Percentiles rank a stretch among this genome's conserved stretches.
Evolutionary conservation across 2,113 vertebrate genomes (phyloP).

Genomic region (Pyrgilauda ruficollis): DNA sequence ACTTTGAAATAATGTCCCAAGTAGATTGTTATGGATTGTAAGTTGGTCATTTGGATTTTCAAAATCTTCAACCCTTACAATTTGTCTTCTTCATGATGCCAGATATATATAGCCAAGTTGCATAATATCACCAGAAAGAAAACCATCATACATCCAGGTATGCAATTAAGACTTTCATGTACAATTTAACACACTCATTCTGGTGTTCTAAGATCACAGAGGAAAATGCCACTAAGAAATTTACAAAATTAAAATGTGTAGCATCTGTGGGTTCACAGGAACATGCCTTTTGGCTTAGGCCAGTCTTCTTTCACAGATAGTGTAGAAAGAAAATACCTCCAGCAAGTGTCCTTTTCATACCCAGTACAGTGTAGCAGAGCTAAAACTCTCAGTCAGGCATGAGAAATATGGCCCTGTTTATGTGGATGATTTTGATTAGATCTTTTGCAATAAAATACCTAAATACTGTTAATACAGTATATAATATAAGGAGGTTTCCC

Average conservation of each 20-base stretch:
- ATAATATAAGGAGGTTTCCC: background rate
- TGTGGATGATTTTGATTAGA: background rate
- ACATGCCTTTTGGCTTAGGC: background rate
- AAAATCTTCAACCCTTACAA: background rate
- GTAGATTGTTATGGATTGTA: background rate
- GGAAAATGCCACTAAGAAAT: background rate
- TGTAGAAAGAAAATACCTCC: background rate
- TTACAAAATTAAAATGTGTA: background rate
- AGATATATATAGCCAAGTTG: background rate
- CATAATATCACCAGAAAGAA: background rate
- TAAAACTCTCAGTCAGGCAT: background rate
- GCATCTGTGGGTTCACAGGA: background rate
- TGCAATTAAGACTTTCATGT: background rate
- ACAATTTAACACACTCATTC: background rate
- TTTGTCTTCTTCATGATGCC: background rate
- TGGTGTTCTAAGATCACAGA: background rate
- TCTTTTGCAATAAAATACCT: background rate
- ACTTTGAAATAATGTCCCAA: background rate
- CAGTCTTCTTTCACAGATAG: background rate
- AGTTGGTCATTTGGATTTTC: background rate
- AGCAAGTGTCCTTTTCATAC: background rate
- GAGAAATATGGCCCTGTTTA: background rate
- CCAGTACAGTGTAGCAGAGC: background rate
- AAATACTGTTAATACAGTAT: background rate
- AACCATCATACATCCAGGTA: background rate